Conservation (phyloP, 2,888 invertebrate species). For the Mythimna ferrago region DNA sequence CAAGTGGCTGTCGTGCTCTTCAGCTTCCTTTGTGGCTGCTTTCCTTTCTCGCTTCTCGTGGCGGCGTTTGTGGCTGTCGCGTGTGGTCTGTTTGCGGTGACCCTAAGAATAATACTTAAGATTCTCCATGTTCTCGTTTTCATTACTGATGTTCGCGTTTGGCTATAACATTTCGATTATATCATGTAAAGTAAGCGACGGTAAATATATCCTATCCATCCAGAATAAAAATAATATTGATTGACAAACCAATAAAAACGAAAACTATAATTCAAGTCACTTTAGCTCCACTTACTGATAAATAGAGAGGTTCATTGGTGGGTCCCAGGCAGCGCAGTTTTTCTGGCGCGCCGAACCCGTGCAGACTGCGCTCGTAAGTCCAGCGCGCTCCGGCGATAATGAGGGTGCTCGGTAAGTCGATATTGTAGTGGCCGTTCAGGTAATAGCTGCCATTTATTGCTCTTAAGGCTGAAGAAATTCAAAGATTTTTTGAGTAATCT, state of each 20-base stretch:
- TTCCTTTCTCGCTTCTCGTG: too few relatives aligned
- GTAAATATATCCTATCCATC: not conserved
- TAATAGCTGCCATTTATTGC: slow-evolving; percentile 96
- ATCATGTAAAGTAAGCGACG: too few relatives aligned
- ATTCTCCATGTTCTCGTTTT: too few relatives aligned
- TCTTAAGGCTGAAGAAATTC: slow-evolving; percentile 91
- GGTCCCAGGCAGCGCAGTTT: slow-evolving; percentile 96
- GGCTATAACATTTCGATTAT: too few relatives aligned
- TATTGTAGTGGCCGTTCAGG: slow-evolving; percentile 98
- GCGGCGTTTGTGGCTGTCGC: too few relatives aligned
- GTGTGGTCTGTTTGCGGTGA: too few relatives aligned
- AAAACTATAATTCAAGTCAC: not conserved
- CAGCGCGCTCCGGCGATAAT: slow-evolving; percentile 96
- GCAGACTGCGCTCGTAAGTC: slow-evolving; percentile 96
- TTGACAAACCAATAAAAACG: not conserved
- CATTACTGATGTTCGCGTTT: too few relatives aligned
- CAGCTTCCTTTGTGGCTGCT: too few relatives aligned
- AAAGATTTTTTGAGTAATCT: not conserved
- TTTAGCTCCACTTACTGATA: slow-evolving; percentile 91
- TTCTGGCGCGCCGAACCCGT: slow-evolving; percentile 96
- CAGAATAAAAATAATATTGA: not conserved
- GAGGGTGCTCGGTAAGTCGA: slow-evolving; percentile 96
- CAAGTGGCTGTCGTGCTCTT: too few relatives aligned
- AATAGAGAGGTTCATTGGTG: slow-evolving; percentile 95
- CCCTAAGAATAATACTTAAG: too few relatives aligned